Conservation (phyloP, 2,888 invertebrate species). For the Hypolimnas misippus region DNA sequence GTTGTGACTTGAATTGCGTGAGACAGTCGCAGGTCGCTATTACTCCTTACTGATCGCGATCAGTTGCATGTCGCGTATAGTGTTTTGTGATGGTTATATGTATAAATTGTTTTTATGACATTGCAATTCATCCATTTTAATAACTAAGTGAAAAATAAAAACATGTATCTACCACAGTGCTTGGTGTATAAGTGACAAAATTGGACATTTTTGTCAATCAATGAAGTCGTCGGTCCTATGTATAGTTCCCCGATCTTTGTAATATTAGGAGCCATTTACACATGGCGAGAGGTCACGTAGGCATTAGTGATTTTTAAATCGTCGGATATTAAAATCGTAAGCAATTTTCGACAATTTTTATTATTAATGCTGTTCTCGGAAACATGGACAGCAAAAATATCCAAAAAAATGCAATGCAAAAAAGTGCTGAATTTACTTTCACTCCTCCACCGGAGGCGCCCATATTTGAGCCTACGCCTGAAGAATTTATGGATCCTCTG, state of each 20-base stretch:
- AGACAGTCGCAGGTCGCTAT: conserved; percentile 21
- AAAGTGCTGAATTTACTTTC: conserved; percentile 80
- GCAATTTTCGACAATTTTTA: conserved; percentile 26
- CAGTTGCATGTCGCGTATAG: conserved; percentile 23
- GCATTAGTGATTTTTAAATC: conserved; percentile 50
- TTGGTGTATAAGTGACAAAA: conserved; percentile 26
- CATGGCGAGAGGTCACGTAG: conserved; percentile 82
- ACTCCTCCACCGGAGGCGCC: conserved; percentile 86
- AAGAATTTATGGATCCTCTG: conserved; percentile 90
- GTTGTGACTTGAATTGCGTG: conserved; percentile 20
- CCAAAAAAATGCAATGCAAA: conserved; percentile 81
- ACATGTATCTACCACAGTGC: background rate
- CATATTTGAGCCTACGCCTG: conserved; percentile 87
- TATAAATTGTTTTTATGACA: conserved; percentile 14
- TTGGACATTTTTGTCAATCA: conserved; percentile 28
- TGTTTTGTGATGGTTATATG: conserved; percentile 24
- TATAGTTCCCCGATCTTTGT: conserved; percentile 39
- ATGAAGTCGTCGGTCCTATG: conserved; percentile 27
- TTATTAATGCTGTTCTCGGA: conserved; percentile 40
- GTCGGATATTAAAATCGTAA: conserved; percentile 25
- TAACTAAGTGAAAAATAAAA: background rate
- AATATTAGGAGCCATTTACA: conserved; percentile 78
- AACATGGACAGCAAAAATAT: conserved; percentile 78
- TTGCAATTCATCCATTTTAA: background rate
- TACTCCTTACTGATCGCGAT: conserved; percentile 15